These are phyloP conservation scores for Diaperis boleti DNA, from an alignment of 2,888 invertebrate species.

Conservation along the genomic window DNA sequence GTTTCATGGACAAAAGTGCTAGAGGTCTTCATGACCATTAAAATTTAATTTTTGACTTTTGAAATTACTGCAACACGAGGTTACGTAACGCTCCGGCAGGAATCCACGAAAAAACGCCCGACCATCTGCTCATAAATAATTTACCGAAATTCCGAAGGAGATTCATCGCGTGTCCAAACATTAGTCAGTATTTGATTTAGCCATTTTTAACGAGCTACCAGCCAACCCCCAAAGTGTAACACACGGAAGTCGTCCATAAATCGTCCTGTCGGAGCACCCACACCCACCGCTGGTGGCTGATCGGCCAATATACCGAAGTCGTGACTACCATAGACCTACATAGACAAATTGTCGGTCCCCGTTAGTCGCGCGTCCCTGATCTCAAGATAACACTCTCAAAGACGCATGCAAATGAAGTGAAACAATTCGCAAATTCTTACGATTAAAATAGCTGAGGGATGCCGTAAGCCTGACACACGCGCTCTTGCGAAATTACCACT, in stretches of 20 bases:
- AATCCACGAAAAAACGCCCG: too few species aligned
- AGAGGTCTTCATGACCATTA: too few species aligned
- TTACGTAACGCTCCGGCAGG: too few species aligned
- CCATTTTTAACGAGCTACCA: neutral
- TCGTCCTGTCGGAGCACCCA: conserved; percentile 61
- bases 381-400: conserved; percentile 51
- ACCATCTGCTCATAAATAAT: conserved; percentile 18
- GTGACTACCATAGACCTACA: conserved; percentile 60
- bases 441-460: too few species aligned
- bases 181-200: neutral
- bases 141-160: neutral
- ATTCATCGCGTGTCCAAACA: conserved; percentile 4
- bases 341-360: conserved; percentile 59
- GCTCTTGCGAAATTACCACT: too few species aligned
- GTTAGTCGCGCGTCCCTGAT: conserved; percentile 59
- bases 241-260: conserved; percentile 62
- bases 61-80: too few species aligned
- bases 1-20: too few species aligned
- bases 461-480: too few species aligned
- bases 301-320: conserved; percentile 52
- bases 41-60: too few species aligned
- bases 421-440: too few species aligned
- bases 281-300: conserved; percentile 57
- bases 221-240: conserved; percentile 48
- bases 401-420: too few species aligned